These are phyloP conservation scores for Crossaster papposus DNA, from an alignment of 53 echinoderm and acorn worm species.

Conservation along the genomic window DNA sequence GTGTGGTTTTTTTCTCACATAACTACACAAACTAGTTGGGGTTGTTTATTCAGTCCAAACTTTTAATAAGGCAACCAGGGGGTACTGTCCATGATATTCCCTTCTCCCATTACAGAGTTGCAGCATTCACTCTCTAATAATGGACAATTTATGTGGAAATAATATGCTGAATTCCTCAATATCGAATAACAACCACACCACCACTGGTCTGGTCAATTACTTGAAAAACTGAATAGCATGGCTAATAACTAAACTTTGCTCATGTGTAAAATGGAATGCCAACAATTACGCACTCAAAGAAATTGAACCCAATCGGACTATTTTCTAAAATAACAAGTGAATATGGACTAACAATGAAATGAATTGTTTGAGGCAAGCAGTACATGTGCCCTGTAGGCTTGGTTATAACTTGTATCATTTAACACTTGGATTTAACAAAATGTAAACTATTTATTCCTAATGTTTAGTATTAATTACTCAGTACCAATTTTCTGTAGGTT, in stretches of 20 bases:
- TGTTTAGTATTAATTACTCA: too few relatives aligned
- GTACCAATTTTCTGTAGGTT: too few relatives aligned
- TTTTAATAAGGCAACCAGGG: slow-evolving; percentile 52
- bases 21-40: neutral
- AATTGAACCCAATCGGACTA: neutral
- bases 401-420: too few relatives aligned
- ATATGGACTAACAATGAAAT: too few relatives aligned
- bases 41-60: slow-evolving; percentile 42
- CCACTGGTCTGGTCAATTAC: slow-evolving; percentile 7
- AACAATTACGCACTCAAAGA: neutral
- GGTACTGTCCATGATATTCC: neutral
- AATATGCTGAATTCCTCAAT: neutral
- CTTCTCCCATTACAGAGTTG: slow-evolving; percentile 4
- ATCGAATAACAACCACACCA: neutral
- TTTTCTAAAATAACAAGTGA: neutral
- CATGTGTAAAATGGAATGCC: slow-evolving; percentile 29
- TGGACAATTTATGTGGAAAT: neutral
- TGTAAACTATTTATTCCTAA: too few relatives aligned
- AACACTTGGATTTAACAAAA: too few relatives aligned
- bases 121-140: neutral
- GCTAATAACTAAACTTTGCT: neutral
- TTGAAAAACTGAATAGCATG: slow-evolving; percentile 10
- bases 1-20: neutral
- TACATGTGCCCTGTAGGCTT: too few relatives aligned
- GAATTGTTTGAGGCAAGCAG: too few relatives aligned